Conservation (phyloP, 2,113 vertebrate species). For the Engystomops pustulosus region DNA sequence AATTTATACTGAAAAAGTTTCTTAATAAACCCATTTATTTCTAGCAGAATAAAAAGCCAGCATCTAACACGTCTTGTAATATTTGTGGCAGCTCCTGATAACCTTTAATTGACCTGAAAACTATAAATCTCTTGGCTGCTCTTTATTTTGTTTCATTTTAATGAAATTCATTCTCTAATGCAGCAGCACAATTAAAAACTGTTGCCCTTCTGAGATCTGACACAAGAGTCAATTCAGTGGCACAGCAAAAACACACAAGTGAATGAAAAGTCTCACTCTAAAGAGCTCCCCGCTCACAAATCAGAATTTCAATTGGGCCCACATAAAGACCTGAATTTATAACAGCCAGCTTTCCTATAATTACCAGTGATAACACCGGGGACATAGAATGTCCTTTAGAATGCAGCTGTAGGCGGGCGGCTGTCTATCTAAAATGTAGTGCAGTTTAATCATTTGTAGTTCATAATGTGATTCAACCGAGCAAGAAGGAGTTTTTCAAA, state of each 20-base stretch:
- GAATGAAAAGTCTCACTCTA: constrained; percentile 58
- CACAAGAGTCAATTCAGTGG: constrained; percentile 60
- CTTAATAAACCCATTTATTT: constrained; percentile 27
- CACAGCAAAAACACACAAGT: constrained; percentile 59
- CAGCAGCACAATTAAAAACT: constrained; percentile 55
- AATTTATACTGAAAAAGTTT: neutral
- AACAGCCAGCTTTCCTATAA: constrained; percentile 57
- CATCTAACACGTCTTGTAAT: constrained; percentile 10
- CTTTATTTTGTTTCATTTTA: constrained; percentile 55
- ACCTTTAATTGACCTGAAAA: constrained; percentile 59
- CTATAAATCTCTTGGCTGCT: constrained; percentile 51
- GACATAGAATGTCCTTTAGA: constrained; percentile 58
- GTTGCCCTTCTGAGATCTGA: constrained; percentile 59
- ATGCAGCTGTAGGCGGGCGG: constrained; percentile 56
- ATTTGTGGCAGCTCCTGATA: constrained; percentile 47
- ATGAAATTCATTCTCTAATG: constrained; percentile 57
- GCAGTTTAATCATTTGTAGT: constrained; percentile 59
- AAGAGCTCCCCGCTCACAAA: constrained; percentile 54
- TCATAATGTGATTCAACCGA: constrained; percentile 57
- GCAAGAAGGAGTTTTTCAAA: constrained; percentile 56
- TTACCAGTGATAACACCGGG: constrained; percentile 59
- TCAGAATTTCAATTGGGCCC: constrained; percentile 60
- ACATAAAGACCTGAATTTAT: constrained; percentile 59
- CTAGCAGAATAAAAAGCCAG: neutral
- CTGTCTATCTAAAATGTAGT: constrained; percentile 52